A percentile compares a stretch with the other conserved stretches of the same genome.
Conservation (phyloP, 2,888 invertebrate species). For the Apamea anceps region DNA sequence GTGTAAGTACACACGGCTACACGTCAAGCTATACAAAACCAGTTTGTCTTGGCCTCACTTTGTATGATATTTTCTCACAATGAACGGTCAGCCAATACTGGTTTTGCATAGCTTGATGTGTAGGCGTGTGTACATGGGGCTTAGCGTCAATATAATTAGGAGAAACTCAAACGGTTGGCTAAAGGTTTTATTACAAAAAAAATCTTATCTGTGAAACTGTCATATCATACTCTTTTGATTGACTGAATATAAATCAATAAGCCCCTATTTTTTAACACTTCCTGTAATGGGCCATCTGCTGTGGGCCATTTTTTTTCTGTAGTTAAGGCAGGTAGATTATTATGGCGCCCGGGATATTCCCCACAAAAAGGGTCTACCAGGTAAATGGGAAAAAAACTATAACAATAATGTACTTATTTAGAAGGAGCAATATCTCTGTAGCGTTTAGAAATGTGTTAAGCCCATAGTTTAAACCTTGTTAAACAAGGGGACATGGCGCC, state of each 20-base stretch:
- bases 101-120: too few species aligned
- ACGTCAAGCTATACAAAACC: too few species aligned
- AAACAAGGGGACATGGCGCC: slow-evolving; percentile 2
- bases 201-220: not conserved
- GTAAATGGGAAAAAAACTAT: slow-evolving; percentile 51
- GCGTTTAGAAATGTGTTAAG: slow-evolving; percentile 32
- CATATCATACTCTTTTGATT: not conserved
- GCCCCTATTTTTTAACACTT: slow-evolving; percentile 31
- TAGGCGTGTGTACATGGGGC: too few species aligned
- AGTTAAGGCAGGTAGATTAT: slow-evolving; percentile 65
- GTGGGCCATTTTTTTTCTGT: slow-evolving; percentile 25
- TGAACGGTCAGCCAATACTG: too few species aligned
- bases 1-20: too few species aligned
- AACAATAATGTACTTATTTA: slow-evolving; percentile 25
- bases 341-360: slow-evolving; percentile 72
- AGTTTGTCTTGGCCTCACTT: too few species aligned
- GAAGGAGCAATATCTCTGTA: slow-evolving; percentile 13
- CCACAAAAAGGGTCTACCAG: slow-evolving; percentile 75
- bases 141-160: not conserved
- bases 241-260: slow-evolving; percentile 20
- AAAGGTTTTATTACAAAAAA: not conserved
- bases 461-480: slow-evolving; percentile 14
- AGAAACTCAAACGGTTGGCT: not conserved
- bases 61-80: too few species aligned
- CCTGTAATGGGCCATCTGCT: slow-evolving; percentile 45